Conservation (phyloP, 2,797 vertebrate species). For the Morelia viridis region DNA sequence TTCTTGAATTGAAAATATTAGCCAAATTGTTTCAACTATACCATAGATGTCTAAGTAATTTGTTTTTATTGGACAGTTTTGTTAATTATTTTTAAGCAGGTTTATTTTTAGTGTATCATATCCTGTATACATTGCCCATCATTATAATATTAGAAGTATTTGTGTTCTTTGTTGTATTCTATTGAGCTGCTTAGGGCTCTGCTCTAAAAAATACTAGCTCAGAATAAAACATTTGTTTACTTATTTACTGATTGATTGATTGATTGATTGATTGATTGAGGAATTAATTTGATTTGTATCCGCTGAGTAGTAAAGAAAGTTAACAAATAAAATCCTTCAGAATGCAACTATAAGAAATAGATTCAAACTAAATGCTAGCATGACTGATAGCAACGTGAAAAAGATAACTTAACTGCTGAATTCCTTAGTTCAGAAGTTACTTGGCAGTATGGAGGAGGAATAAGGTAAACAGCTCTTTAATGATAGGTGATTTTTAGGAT, state of each 20-base stretch:
- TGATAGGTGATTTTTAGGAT: neutral
- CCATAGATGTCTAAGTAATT: neutral
- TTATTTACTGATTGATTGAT: neutral
- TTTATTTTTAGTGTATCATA: conserved; percentile 1
- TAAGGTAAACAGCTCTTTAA: neutral
- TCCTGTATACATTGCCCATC: neutral
- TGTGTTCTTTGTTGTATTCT: conserved; percentile 4
- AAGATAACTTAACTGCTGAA: neutral
- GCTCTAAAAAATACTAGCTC: neutral
- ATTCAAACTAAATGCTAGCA: neutral
- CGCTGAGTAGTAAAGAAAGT: neutral
- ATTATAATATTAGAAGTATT: neutral
- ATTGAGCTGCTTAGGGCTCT: conserved; percentile 5
- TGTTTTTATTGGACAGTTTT: conserved; percentile 16
- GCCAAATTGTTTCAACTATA: conserved; percentile 19
- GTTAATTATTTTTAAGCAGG: neutral
- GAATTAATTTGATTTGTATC: neutral
- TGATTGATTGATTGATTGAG: neutral
- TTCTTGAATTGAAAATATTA: conserved; percentile 31
- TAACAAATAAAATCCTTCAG: neutral
- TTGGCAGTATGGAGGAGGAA: neutral
- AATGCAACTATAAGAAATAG: neutral
- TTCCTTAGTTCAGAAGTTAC: neutral
- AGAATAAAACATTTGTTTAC: neutral
- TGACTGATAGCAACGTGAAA: neutral